phyloP scores from a whole-genome alignment of 2,113 vertebrate species.

The Syngnathoides biaculeatus region DNA sequence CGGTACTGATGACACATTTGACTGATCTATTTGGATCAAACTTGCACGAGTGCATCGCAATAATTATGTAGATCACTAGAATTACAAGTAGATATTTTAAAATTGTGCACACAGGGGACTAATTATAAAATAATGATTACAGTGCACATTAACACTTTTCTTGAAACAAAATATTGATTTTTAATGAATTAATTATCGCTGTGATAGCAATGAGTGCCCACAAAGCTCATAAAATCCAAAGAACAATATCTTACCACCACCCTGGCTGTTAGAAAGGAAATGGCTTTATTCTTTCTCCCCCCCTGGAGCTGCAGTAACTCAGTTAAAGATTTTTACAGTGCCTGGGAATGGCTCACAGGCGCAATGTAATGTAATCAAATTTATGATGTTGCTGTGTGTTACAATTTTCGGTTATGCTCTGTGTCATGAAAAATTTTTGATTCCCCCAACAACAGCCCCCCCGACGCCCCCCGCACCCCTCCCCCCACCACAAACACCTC shows the following conservation, averaged over 20 bases:
- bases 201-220: constrained; percentile 23
- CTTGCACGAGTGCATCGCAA: not conserved
- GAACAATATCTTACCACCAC: constrained; percentile 29
- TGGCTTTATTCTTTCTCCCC: constrained; percentile 64
- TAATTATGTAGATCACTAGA: not conserved
- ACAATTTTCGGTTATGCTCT: constrained; percentile 65
- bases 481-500: constrained; percentile 2
- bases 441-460: constrained; percentile 24
- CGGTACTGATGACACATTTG: not conserved
- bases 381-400: constrained; percentile 69
- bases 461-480: too few species aligned
- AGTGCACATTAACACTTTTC: not conserved
- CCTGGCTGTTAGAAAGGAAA: constrained; percentile 66
- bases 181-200: not conserved
- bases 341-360: constrained; percentile 65
- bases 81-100: not conserved
- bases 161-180: not conserved
- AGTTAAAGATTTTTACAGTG: constrained; percentile 67
- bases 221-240: constrained; percentile 56
- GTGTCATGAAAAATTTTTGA: constrained; percentile 59
- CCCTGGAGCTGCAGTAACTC: constrained; percentile 64
- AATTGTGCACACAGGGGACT: not conserved
- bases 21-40: not conserved
- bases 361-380: constrained; percentile 72
- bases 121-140: not conserved